These are phyloP conservation scores for Drosophila ercepeae DNA, from an alignment of 1,140 invertebrate species.

Conservation along the genomic window DNA sequence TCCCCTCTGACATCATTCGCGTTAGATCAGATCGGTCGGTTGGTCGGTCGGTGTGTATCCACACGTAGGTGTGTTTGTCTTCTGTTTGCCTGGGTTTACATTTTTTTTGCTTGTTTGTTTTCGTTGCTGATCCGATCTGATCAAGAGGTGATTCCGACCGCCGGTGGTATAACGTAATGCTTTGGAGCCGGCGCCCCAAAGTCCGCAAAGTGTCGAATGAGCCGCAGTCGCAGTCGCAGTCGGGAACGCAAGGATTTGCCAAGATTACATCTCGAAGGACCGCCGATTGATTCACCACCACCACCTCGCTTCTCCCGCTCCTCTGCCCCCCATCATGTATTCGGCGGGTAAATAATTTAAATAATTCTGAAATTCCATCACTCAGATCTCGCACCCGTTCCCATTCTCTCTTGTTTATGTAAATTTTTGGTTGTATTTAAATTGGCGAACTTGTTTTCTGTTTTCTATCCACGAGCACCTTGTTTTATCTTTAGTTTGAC, in stretches of 20 bases:
- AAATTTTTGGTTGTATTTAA: neutral
- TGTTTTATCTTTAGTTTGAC: neutral
- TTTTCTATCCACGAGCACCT: constrained; percentile 3
- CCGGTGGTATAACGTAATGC: constrained; percentile 22
- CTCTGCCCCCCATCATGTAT: constrained; percentile 56
- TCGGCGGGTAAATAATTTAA: constrained; percentile 73
- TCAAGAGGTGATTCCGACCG: neutral
- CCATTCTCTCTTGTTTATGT: neutral
- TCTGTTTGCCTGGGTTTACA: neutral
- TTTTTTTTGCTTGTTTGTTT: constrained; percentile 8
- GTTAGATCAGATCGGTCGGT: neutral
- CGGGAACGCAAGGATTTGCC: constrained; percentile 17
- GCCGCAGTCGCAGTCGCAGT: neutral
- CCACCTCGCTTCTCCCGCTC: constrained; percentile 4
- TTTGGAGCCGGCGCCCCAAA: constrained; percentile 15
- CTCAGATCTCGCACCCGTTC: constrained; percentile 3
- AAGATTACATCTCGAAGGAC: neutral
- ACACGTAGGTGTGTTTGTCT: neutral
- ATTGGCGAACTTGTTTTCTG: constrained; percentile 3
- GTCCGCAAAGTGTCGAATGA: constrained; percentile 7
- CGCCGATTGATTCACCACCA: constrained; percentile 8
- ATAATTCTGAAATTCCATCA: constrained; percentile 21
- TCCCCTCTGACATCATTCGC: constrained; percentile 41
- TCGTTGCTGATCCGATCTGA: neutral
- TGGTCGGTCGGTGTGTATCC: neutral